These are phyloP conservation scores for Hippolais icterina DNA, from an alignment of 2,113 vertebrate species.

Conservation along the genomic window DNA sequence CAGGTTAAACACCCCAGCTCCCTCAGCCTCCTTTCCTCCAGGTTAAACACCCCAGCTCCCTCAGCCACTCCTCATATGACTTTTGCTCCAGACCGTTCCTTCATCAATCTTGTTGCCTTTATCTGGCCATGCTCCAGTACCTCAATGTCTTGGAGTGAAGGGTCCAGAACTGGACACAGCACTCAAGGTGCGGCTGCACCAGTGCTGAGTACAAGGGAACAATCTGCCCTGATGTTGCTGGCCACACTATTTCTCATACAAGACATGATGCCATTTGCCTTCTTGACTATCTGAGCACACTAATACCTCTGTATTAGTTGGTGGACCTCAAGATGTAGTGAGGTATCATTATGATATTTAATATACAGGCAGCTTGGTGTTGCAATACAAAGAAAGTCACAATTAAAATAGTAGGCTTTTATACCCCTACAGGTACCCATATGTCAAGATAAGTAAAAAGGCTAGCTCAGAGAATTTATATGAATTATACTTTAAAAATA, in stretches of 20 bases:
- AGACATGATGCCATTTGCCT: not conserved
- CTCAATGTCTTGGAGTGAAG: not conserved
- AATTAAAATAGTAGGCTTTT: not conserved
- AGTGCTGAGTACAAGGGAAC: not conserved
- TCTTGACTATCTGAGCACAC: not conserved
- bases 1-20: not conserved
- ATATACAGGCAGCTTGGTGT: not conserved
- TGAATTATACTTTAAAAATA: not conserved
- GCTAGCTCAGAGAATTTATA: not conserved
- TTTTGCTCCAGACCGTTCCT: not conserved
- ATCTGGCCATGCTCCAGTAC: not conserved
- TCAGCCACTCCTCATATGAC: not conserved
- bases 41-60: not conserved
- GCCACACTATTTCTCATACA: not conserved
- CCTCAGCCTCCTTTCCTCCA: not conserved
- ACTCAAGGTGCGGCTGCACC: fast-evolving
- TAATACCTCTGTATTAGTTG: not conserved
- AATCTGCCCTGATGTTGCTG: not conserved
- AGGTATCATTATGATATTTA: not conserved
- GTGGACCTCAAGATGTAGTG: not conserved
- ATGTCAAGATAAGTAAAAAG: not conserved
- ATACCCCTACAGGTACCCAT: not conserved
- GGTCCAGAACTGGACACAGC: not conserved
- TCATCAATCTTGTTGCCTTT: not conserved
- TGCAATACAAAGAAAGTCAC: not conserved